Evolutionary conservation across 2,888 invertebrate genomes (phyloP).

Genomic region (Gisinianus flammeolus): DNA sequence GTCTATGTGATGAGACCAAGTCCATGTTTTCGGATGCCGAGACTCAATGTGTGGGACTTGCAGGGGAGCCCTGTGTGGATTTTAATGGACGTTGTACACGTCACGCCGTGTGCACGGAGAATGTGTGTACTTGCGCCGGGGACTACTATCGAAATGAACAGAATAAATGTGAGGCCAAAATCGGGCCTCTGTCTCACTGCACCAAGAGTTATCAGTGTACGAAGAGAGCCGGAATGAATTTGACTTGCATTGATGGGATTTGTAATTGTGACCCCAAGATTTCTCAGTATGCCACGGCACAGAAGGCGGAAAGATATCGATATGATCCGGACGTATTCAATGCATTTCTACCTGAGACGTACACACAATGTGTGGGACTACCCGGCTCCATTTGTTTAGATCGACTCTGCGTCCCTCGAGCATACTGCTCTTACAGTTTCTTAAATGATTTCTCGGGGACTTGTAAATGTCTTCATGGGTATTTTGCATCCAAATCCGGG

Average conservation of each 20-base stretch:
- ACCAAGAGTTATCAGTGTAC: constrained; percentile 1
- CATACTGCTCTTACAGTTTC: constrained; percentile 23
- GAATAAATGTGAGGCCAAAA: not conserved
- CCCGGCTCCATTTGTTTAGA: constrained; percentile 15
- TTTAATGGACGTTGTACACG: not conserved
- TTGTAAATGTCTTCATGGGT: constrained; percentile 9
- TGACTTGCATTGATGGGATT: constrained; percentile 1
- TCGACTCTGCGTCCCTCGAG: constrained; percentile 8
- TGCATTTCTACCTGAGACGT: not conserved
- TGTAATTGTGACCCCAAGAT: constrained; percentile 26
- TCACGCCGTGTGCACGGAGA: not conserved
- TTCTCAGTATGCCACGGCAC: constrained; percentile 9
- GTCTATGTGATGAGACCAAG: not conserved
- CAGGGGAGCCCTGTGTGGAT: not conserved
- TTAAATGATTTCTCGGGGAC: constrained; percentile 18
- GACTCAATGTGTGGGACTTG: not conserved
- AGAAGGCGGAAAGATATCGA: not conserved
- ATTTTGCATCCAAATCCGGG: not conserved
- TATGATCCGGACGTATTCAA: constrained; percentile 18
- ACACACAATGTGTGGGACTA: constrained; percentile 24
- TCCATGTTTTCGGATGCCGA: not conserved
- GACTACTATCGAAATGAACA: not conserved
- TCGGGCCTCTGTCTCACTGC: not conserved
- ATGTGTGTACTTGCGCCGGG: not conserved
- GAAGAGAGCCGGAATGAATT: not conserved